Conservation (phyloP, 1,140 invertebrate species). For the Monochamus saltuarius region DNA sequence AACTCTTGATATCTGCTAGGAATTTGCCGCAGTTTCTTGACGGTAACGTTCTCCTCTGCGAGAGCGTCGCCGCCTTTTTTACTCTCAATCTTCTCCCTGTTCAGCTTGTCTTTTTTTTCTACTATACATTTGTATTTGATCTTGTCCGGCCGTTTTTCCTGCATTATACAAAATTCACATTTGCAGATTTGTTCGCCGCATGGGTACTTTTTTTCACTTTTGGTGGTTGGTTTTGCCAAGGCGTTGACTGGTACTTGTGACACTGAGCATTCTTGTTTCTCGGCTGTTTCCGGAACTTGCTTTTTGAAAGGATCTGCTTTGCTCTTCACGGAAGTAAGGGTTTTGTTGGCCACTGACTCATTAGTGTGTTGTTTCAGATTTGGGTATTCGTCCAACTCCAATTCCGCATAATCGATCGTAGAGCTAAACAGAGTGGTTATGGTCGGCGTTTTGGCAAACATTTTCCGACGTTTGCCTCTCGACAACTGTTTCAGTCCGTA, state of each 20-base stretch:
- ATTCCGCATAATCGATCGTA: too few relatives aligned
- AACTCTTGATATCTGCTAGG: conserved; percentile 34
- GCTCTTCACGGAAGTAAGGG: not conserved
- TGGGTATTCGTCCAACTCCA: too few relatives aligned
- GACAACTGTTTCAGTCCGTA: conserved; percentile 17
- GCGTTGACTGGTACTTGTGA: too few relatives aligned
- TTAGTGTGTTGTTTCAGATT: too few relatives aligned
- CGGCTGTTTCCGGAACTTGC: not conserved
- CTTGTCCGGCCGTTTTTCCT: not conserved
- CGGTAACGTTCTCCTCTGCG: not conserved
- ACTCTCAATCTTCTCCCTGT: too few relatives aligned
- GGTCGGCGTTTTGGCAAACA: too few relatives aligned
- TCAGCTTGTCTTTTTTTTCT: not conserved
- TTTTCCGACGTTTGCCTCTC: too few relatives aligned
- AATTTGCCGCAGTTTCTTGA: conserved; percentile 24
- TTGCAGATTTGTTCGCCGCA: not conserved
- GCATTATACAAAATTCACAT: not conserved
- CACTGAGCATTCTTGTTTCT: not conserved
- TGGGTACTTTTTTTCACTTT: not conserved
- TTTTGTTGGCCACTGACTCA: too few relatives aligned
- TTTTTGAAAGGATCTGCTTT: not conserved
- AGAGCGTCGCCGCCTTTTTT: too few relatives aligned
- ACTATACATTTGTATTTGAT: not conserved
- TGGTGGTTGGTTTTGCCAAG: too few relatives aligned
- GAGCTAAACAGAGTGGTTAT: too few relatives aligned